phyloP scores from a whole-genome alignment of 2,888 invertebrate genomes.

The Pseudanteris insignis region DNA sequence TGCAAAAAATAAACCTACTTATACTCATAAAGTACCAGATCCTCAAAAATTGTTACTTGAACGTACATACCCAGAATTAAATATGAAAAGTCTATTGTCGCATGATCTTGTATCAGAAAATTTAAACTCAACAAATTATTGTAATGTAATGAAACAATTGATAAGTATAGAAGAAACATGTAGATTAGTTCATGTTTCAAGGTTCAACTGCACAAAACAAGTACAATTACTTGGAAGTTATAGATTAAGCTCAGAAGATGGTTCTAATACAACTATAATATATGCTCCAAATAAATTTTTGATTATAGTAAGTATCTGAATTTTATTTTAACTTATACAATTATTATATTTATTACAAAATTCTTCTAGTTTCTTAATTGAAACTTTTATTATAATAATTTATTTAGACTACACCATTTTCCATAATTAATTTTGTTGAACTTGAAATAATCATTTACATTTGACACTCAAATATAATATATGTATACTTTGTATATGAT shows the following conservation, averaged over 20 bases:
- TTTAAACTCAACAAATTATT: conserved; percentile 17
- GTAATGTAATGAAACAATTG: conserved; percentile 31
- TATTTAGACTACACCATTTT: too few relatives aligned
- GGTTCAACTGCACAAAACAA: conserved; percentile 28
- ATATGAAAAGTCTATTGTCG: conserved; percentile 4
- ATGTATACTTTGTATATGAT: too few relatives aligned
- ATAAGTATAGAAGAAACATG: conserved; percentile 31
- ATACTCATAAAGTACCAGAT: conserved; percentile 22
- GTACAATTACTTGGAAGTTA: conserved; percentile 13
- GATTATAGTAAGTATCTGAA: conserved; percentile 20
- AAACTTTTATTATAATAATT: too few relatives aligned
- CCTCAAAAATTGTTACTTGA: conserved; percentile 26
- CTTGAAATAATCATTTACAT: too few relatives aligned
- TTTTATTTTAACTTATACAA: too few relatives aligned
- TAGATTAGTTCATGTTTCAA: conserved; percentile 29
- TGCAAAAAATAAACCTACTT: conserved; percentile 13
- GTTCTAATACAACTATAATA: conserved; percentile 15
- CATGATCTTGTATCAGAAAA: conserved; percentile 10
- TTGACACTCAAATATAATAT: too few relatives aligned
- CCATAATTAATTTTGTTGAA: too few relatives aligned
- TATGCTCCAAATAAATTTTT: conserved; percentile 27
- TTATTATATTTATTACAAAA: too few relatives aligned
- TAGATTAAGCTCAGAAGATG: conserved; percentile 21
- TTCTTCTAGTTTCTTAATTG: too few relatives aligned
- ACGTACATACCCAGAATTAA: conserved; percentile 23